Evolutionary conservation across 1,140 invertebrate species (phyloP).

Genomic region (Drosophila paulistorum): DNA sequence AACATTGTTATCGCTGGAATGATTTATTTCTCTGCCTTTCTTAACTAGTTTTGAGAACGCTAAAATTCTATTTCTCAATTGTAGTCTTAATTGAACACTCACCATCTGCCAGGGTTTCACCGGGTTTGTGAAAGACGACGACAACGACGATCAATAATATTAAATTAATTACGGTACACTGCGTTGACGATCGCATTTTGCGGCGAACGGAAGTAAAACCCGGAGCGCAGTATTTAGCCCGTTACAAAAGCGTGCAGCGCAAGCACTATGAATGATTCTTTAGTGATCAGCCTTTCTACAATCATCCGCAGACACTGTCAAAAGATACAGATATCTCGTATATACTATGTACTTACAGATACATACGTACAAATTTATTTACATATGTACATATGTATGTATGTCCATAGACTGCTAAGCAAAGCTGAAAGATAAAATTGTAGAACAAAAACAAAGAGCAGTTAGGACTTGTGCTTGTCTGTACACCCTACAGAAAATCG

Average conservation of each 20-base stretch:
- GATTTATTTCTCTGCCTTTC: no score
- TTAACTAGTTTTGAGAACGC: no score
- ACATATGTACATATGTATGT: not conserved
- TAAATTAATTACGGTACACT: not conserved
- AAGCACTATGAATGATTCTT: slow-evolving; percentile 4
- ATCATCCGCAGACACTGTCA: not conserved
- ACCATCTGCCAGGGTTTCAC: slow-evolving; percentile 6
- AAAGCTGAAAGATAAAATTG: slow-evolving; percentile 27
- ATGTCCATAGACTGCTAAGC: slow-evolving; percentile 2
- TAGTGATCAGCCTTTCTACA: slow-evolving; percentile 6
- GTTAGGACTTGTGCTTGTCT: slow-evolving; percentile 23
- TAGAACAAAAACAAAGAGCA: slow-evolving; percentile 38
- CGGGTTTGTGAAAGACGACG: not conserved
- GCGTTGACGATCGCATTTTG: not conserved
- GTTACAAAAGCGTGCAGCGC: not conserved
- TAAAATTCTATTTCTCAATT: no score
- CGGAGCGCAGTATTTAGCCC: not conserved
- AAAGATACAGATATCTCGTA: slow-evolving; percentile 3
- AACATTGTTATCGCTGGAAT: not conserved
- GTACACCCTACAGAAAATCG: slow-evolving; percentile 4
- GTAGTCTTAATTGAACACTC: not conserved
- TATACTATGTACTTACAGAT: not conserved
- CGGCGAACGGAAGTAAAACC: not conserved
- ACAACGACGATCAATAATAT: not conserved
- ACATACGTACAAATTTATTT: not conserved